Evolutionary conservation across 1,140 invertebrate species (phyloP), one percentile per base, ranked within the genome.

Genomic region (Eueides isabella): DNA sequence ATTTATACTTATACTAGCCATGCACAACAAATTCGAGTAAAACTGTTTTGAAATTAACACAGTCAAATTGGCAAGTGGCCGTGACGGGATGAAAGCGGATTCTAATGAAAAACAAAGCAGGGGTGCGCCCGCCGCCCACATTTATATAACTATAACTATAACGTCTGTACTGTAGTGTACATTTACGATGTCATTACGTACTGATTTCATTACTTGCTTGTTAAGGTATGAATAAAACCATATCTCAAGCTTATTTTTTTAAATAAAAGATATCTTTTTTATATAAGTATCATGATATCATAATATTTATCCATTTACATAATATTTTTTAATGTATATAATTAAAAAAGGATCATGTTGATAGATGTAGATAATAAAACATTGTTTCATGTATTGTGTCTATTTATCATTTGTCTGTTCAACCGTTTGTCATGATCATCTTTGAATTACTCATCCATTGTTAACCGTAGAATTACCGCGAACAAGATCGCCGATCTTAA

Each of bases 61-160:
- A 61, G 30, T 31, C 28, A 29, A 63, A 63, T 63, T 63, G 61
- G 61, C 61, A 63, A 63, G 61, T 63, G 61, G 61, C 65, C 73
- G 71, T 74, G 61, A 30, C 61, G 72, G 78, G 78, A 76, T 76
- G 74, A 81, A 80, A 82, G 77, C 79, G 80, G 77, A 69, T 79
- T 81, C 84, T 87, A 87, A 87, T 87, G 85, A 87, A 87, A 87
- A 87, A 87, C 85, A 87, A 87, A 87, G 83, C 80, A 77, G 71
- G 80, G 70, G 65, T 62, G 30, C 41, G 75, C 78, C 35, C 64
- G 64, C 72, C 80, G 67, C 79, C 79, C 80, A 72, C 76, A 67
- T 44, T 73, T 71, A 55, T 76, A 74, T 67, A 75, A 71, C 76
- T 80, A 19, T 67, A 67, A 14, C 12, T 11, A 5, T 5, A 14